A percentile compares a stretch with the other conserved stretches of the same genome.
phyloP scores from a whole-genome alignment of 2,888 invertebrate genomes.

The Hyalella azteca region DNA sequence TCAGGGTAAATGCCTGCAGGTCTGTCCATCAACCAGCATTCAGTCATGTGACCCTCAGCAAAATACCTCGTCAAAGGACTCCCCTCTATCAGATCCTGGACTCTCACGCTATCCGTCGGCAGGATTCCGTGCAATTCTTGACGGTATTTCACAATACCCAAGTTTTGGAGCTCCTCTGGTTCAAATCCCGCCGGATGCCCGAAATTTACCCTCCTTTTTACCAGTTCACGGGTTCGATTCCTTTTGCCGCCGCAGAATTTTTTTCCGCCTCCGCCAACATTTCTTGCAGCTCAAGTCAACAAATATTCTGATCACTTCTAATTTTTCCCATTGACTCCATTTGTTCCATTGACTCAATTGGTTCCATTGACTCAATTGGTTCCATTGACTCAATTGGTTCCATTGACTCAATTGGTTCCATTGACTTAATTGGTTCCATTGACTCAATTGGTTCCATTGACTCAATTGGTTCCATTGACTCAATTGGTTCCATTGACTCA shows the following conservation, averaged over 20 bases:
- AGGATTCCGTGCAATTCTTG: not conserved
- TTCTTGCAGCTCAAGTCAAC: not conserved
- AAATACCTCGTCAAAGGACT: not conserved
- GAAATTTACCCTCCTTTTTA: not conserved
- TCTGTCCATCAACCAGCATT: not conserved
- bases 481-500: too few species aligned
- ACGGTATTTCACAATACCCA: not conserved
- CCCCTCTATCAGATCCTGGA: constrained; percentile 1
- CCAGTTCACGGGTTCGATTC: not conserved
- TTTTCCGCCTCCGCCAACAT: not conserved
- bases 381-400: not conserved
- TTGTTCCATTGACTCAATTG: not conserved
- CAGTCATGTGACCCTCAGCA: not conserved
- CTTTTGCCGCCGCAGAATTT: not conserved
- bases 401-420: too few species aligned
- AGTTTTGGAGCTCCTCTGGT: not conserved
- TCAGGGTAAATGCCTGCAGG: not conserved
- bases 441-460: too few species aligned
- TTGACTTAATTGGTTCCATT: too few species aligned
- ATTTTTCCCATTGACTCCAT: not conserved
- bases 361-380: not conserved
- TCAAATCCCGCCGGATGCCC: not conserved
- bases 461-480: too few species aligned
- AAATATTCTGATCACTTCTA: not conserved
- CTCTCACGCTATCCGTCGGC: not conserved